phyloP scores from a whole-genome alignment of 2,797 vertebrate species.

The Anguilla marmorata region DNA sequence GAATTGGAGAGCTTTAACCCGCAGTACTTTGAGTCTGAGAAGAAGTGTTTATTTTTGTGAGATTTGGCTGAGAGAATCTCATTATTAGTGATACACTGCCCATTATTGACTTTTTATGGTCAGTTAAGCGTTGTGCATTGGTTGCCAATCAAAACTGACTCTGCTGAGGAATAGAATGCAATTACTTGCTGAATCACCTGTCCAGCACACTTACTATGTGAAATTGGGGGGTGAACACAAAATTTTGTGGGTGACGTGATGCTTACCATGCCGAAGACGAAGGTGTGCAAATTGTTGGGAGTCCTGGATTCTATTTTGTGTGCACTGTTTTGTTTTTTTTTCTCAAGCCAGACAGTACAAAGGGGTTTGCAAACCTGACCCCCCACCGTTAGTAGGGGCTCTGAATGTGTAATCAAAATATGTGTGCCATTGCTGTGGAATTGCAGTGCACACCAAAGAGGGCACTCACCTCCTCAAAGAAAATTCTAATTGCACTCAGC shows the following conservation, averaged over 20 bases:
- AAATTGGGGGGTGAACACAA: neutral
- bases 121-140: constrained; percentile 11
- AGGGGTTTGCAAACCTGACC: neutral
- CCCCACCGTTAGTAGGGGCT: neutral
- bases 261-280: neutral
- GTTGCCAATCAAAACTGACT: neutral
- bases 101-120: constrained; percentile 10
- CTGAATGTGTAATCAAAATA: constrained; percentile 19
- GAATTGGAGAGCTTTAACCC: neutral
- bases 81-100: neutral
- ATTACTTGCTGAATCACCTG: neutral
- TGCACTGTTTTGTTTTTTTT: neutral
- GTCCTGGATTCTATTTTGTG: neutral
- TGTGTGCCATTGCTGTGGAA: constrained; percentile 38
- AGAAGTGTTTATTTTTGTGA: neutral
- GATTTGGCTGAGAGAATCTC: neutral
- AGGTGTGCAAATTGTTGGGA: neutral
- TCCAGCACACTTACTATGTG: neutral
- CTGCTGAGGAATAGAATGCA: neutral
- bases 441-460: constrained; percentile 48
- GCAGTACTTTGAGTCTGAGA: neutral
- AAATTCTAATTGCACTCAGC: constrained; percentile 70
- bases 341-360: neutral
- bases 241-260: neutral
- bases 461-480: constrained; percentile 43